A percentile compares a stretch with the other conserved stretches of the same genome.
Conservation (phyloP, 2,888 invertebrate species). For the Glyphotaelius pellucidus region DNA sequence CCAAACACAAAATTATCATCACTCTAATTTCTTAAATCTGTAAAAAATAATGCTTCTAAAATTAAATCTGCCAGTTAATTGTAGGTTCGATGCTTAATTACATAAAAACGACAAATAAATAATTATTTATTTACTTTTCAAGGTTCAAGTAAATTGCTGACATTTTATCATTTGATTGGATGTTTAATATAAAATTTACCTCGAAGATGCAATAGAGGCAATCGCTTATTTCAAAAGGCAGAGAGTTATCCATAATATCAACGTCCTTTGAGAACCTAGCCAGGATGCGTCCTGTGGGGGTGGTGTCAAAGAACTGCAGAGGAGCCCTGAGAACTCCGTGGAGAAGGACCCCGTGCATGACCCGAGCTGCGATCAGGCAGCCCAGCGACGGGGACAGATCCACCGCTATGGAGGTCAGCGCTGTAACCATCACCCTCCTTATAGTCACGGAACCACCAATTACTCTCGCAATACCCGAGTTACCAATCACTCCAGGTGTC, state of each 20-base stretch:
- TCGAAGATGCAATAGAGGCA: constrained; percentile 84
- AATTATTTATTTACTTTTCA: neutral
- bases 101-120: neutral
- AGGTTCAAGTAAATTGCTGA: neutral
- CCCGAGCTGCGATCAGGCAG: constrained; percentile 82
- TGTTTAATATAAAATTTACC: constrained; percentile 77
- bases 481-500: neutral
- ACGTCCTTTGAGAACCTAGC: constrained; percentile 87
- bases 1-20: neutral
- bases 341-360: constrained; percentile 80
- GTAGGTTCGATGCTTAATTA: neutral
- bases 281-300: constrained; percentile 86
- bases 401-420: constrained; percentile 81
- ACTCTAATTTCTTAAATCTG: neutral
- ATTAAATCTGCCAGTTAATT: neutral
- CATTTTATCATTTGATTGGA: neutral
- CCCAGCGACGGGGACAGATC: constrained; percentile 84
- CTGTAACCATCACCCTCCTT: constrained; percentile 78
- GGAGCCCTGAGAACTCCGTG: constrained; percentile 81
- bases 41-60: neutral
- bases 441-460: constrained; percentile 40
- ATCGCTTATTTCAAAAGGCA: constrained; percentile 82
- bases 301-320: constrained; percentile 87
- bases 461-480: neutral
- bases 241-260: constrained; percentile 83